Conservation (phyloP, 2,113 vertebrate species). For the Halcyon malimbica region DNA sequence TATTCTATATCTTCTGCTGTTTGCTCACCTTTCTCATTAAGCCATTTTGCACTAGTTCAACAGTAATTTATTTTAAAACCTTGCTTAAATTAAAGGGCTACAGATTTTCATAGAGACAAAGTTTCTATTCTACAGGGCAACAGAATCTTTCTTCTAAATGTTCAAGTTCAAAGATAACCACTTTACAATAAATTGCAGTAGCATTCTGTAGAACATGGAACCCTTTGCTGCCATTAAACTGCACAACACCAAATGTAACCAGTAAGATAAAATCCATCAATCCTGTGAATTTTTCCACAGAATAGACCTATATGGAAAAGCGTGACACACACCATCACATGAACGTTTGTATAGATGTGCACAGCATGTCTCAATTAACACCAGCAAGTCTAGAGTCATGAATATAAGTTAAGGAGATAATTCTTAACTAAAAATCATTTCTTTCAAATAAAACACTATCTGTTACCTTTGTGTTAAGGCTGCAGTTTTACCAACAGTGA, state of each 20-base stretch:
- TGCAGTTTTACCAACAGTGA: neutral
- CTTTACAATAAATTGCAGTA: neutral
- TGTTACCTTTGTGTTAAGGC: neutral
- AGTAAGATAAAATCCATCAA: neutral
- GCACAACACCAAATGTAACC: neutral
- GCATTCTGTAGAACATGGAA: neutral
- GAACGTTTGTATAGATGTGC: neutral
- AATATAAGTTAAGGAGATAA: neutral
- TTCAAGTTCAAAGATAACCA: neutral
- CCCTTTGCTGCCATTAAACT: neutral
- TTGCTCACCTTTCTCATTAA: neutral
- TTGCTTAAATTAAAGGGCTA: neutral
- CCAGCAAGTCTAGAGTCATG: neutral
- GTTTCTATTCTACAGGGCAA: neutral
- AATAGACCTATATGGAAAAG: neutral
- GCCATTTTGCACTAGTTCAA: neutral
- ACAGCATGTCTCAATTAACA: neutral
- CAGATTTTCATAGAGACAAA: neutral
- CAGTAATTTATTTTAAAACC: neutral
- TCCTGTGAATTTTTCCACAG: neutral
- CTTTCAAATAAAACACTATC: neutral
- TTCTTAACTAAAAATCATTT: neutral
- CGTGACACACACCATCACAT: neutral
- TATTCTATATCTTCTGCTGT: neutral
- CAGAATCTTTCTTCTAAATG: rapidly evolving